Evolutionary conservation across 2,797 vertebrate species (phyloP).

Genomic region (Thalassophryne amazonica): DNA sequence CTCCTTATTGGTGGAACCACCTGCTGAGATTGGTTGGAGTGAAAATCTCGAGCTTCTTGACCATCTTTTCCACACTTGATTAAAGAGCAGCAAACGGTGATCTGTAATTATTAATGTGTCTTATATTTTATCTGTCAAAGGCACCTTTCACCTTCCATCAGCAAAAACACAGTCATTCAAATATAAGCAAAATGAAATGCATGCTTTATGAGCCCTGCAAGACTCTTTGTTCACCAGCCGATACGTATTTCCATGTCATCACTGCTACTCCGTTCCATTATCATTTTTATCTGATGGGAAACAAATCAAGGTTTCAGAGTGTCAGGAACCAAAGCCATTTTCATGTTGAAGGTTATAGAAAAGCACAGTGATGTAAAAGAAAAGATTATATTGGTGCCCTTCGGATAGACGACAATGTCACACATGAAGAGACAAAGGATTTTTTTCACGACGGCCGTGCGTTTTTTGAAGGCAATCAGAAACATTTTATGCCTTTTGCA

Average conservation of each 20-base stretch:
- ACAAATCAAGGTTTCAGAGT: slow-evolving; percentile 52
- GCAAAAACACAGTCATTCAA: slow-evolving; percentile 19
- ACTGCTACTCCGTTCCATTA: slow-evolving; percentile 37
- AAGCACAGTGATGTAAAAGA: slow-evolving; percentile 37
- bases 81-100: neutral
- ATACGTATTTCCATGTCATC: slow-evolving; percentile 45
- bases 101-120: neutral
- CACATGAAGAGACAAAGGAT: slow-evolving; percentile 59
- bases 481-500: slow-evolving; percentile 54
- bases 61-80: neutral
- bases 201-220: slow-evolving; percentile 14
- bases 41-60: too few relatives aligned
- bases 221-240: slow-evolving; percentile 15
- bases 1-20: too few relatives aligned
- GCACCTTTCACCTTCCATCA: slow-evolving; percentile 29
- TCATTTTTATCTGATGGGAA: slow-evolving; percentile 58
- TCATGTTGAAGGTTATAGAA: slow-evolving; percentile 56
- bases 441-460: slow-evolving; percentile 37
- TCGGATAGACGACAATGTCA: slow-evolving; percentile 66
- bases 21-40: too few relatives aligned
- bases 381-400: slow-evolving; percentile 58
- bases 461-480: slow-evolving; percentile 51
- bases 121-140: slow-evolving; percentile 15
- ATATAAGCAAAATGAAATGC: slow-evolving; percentile 14
- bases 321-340: slow-evolving; percentile 56